Percentiles rank a stretch among this genome's conserved stretches.
Evolutionary conservation across 2,797 vertebrate genomes (phyloP).

Genomic region (Scarus forsteni): DNA sequence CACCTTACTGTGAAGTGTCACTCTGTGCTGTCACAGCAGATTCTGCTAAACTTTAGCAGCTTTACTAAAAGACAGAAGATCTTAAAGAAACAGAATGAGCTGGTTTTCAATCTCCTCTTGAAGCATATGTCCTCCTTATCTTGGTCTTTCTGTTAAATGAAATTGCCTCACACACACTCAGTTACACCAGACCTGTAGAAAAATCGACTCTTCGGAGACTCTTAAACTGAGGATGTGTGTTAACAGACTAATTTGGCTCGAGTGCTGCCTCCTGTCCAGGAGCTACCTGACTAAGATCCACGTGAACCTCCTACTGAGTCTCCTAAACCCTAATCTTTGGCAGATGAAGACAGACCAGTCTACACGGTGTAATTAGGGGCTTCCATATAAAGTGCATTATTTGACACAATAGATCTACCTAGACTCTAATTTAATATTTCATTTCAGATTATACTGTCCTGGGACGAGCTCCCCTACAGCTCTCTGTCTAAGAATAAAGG

Average conservation of each 20-base stretch:
- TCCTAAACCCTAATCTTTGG: slow-evolving; percentile 74
- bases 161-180: slow-evolving; percentile 6
- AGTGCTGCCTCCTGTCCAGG: slow-evolving; percentile 41
- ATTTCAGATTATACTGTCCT: slow-evolving; percentile 57
- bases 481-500: slow-evolving; percentile 65
- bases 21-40: too few species aligned
- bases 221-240: slow-evolving; percentile 23
- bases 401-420: slow-evolving; percentile 73
- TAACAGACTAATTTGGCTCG: slow-evolving; percentile 52
- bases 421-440: slow-evolving; percentile 61
- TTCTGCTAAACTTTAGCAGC: too few species aligned
- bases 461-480: slow-evolving; percentile 69
- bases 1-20: too few species aligned
- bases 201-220: slow-evolving; percentile 62
- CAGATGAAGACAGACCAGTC: slow-evolving; percentile 72
- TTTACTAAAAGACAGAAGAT: too few species aligned
- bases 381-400: slow-evolving; percentile 79
- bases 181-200: slow-evolving; percentile 25
- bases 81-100: too few species aligned
- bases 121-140: too few species aligned
- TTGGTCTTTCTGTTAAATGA: too few species aligned
- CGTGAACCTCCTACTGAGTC: slow-evolving; percentile 22
- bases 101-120: too few species aligned
- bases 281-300: slow-evolving; percentile 31
- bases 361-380: slow-evolving; percentile 54